Base-by-base conservation (phyloP, 1,140 invertebrate species). In the Epicauta chinensis region DNA sequence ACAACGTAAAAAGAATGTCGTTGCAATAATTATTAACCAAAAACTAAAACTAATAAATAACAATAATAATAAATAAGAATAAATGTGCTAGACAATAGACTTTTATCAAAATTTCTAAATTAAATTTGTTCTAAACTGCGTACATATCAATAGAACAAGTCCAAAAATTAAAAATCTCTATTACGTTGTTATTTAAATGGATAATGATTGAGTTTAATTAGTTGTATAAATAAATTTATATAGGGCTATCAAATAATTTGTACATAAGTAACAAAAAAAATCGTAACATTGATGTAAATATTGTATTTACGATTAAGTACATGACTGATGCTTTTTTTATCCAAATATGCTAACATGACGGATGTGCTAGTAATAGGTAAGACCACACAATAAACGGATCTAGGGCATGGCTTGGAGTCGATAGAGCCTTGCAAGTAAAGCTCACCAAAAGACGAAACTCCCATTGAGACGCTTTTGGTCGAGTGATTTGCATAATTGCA, bases 251-350 rank as follows among this genome's bases (percentile, higher is more conserved):
- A 17, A 30, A 17, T 43, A 47, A 37, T 9, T 38, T 47, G 45
- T 47, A 47, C 34, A 47, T 47, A 47, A 47, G 30, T 47, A 47
- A 46, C n/a, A n/a, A n/a, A n/a, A n/a, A n/a, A n/a, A n/a, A n/a
- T n/a, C 23, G 34, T 17, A 47, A 47, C 23, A 30, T 47, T 17
- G 38, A 47, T 34, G 45, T 47, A 47, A 47, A 47, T 47, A 47
- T 47, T 47, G 36, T 47, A 47, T 47, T 47, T 37, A 32, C 34
- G 34, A 23, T 37, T 47, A 47, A 45, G 37, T 53, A 53, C 43
- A 44, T 47, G 43, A 59, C 58, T 59, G 58, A 59, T 38, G 54
- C 54, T 56, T 49, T 58, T n/a, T 59, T 55, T 59, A 47, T 59
- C 43, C 39, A 45, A 53, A 30, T 46, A 39, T 40, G 51, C 51